Evolutionary conservation across 2,888 invertebrate genomes (phyloP).

Genomic region (Pseudoips prasinana): DNA sequence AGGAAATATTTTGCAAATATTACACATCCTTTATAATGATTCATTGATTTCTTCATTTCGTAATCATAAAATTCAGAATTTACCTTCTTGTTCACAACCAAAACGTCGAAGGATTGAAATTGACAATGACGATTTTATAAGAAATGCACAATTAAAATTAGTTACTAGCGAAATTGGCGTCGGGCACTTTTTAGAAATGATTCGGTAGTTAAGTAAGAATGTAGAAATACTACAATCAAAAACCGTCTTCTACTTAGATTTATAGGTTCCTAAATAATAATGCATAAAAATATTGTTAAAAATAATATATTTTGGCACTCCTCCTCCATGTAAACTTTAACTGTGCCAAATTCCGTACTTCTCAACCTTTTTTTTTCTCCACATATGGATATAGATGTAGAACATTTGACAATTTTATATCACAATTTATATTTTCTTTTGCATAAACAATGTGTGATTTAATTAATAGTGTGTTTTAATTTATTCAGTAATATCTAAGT

Average conservation of each 20-base stretch:
- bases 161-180: background rate
- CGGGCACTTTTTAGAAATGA: background rate
- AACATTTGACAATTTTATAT: no score
- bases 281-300: no score
- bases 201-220: background rate
- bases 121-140: background rate
- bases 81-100: background rate
- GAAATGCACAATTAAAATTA: background rate
- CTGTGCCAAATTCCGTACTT: no score
- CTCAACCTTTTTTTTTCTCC: no score
- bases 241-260: background rate
- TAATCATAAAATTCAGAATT: constrained; percentile 3
- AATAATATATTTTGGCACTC: no score
- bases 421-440: no score
- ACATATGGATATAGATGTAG: no score
- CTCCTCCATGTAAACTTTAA: no score
- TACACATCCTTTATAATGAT: constrained; percentile 5
- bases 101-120: background rate
- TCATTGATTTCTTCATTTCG: constrained; percentile 2
- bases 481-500: no score
- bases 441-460: no score
- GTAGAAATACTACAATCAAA: background rate
- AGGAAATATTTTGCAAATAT: constrained; percentile 7
- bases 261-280: background rate
- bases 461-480: no score